A percentile compares a stretch with the other conserved stretches of the same genome.
These are phyloP conservation scores for Globia sparganii DNA, from an alignment of 2,888 invertebrate species.

Conservation along the genomic window DNA sequence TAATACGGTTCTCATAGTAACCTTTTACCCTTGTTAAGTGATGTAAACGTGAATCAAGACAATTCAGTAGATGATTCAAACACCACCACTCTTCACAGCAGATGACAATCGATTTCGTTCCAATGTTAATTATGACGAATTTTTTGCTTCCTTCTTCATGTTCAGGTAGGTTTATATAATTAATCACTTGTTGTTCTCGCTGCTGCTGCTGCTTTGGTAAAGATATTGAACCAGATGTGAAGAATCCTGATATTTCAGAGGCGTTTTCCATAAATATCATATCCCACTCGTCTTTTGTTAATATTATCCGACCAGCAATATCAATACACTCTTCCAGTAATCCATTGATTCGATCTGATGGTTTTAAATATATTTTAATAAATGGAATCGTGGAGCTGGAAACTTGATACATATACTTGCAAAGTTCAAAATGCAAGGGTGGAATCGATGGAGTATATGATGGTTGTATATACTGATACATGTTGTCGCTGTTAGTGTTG, in stretches of 20 bases:
- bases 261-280: conserved; percentile 6
- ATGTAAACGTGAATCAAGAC: conserved; percentile 4
- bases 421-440: conserved; percentile 1
- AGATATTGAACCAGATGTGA: background rate
- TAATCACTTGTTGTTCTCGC: background rate
- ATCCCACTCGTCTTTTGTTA: conserved; percentile 3
- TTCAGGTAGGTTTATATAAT: conserved; percentile 14
- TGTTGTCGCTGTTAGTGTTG: background rate
- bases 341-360: conserved; percentile 2
- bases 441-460: conserved; percentile 11
- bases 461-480: background rate
- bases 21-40: background rate
- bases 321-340: conserved; percentile 9
- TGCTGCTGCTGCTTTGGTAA: background rate
- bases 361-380: conserved; percentile 10
- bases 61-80: background rate
- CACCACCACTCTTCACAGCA: conserved; percentile 1
- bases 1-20: conserved; percentile 9
- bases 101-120: background rate
- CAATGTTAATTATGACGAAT: background rate
- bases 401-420: background rate
- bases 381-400: background rate
- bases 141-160: conserved; percentile 6
- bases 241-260: conserved; percentile 16
- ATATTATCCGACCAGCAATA: conserved; percentile 1